phyloP scores from a whole-genome alignment of 2,113 vertebrate genomes.

The Oreochromis spilurus region DNA sequence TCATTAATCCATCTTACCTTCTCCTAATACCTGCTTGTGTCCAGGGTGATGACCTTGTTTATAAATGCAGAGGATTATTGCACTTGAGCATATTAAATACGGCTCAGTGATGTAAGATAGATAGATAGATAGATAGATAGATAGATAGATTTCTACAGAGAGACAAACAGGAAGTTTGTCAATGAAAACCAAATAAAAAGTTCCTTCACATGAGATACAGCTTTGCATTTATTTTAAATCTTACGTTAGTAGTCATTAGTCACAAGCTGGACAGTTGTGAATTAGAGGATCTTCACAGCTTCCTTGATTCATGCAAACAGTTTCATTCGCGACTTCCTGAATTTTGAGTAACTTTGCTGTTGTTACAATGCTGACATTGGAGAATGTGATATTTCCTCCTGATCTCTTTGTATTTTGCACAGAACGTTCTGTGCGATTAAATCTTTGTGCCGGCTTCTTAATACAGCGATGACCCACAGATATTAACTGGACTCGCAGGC shows the following conservation, averaged over 20 bases:
- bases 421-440: not conserved
- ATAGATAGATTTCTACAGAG: not conserved
- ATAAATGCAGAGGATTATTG: constrained; percentile 33
- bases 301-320: not conserved
- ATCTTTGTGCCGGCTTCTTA: not conserved
- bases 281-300: not conserved
- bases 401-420: not conserved
- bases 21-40: constrained; percentile 43
- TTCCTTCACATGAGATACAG: not conserved
- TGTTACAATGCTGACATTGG: not conserved
- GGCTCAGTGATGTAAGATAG: not conserved
- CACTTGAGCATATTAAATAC: constrained; percentile 5
- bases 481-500: constrained; percentile 3
- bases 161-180: not conserved
- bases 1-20: constrained; percentile 56
- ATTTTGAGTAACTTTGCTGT: not conserved
- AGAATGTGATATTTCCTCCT: not conserved
- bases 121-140: not conserved
- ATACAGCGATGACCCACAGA: not conserved
- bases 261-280: not conserved
- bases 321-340: not conserved
- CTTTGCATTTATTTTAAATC: not conserved
- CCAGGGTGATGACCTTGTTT: constrained; percentile 24
- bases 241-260: not conserved
- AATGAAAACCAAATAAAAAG: not conserved